These are phyloP conservation scores for Entelurus aequoreus DNA, from an alignment of 2,113 vertebrate genomes.

Conservation along the genomic window DNA sequence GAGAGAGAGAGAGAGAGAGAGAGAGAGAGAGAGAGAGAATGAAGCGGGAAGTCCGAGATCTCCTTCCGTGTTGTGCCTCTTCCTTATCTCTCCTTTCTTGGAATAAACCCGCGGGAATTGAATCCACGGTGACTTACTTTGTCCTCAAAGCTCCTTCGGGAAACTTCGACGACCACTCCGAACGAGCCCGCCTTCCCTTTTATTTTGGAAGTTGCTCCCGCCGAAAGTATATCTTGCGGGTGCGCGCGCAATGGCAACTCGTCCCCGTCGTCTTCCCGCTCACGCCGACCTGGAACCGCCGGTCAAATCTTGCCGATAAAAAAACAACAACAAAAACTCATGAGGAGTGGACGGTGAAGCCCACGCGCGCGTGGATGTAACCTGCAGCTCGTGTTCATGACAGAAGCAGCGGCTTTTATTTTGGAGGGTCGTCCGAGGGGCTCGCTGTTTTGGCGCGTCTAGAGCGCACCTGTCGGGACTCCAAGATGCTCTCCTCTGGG, in stretches of 20 bases:
- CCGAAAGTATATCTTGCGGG: slow-evolving; percentile 1
- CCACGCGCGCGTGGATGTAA: slow-evolving; percentile 25
- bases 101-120: slow-evolving; percentile 7
- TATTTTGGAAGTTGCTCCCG: slow-evolving; percentile 27
- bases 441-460: slow-evolving; percentile 26
- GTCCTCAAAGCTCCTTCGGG: neutral
- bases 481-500: slow-evolving; percentile 58
- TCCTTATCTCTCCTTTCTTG: slow-evolving; percentile 12
- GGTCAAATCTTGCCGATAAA: slow-evolving; percentile 16
- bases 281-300: slow-evolving; percentile 11
- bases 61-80: neutral
- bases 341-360: slow-evolving; percentile 27
- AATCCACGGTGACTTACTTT: slow-evolving; percentile 21
- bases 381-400: neutral
- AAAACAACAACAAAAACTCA: neutral
- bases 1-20: slow-evolving; percentile 28
- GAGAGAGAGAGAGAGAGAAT: slow-evolving; percentile 37
- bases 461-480: slow-evolving; percentile 44
- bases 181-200: neutral
- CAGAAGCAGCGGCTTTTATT: slow-evolving; percentile 9
- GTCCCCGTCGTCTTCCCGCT: neutral
- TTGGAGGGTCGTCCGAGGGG: slow-evolving; percentile 31
- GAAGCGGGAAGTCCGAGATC: slow-evolving; percentile 33
- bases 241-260: slow-evolving; percentile 28
- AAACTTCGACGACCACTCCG: slow-evolving; percentile 18